phyloP scores from a whole-genome alignment of 2,113 vertebrate genomes.

The Galemys pyrenaicus region DNA sequence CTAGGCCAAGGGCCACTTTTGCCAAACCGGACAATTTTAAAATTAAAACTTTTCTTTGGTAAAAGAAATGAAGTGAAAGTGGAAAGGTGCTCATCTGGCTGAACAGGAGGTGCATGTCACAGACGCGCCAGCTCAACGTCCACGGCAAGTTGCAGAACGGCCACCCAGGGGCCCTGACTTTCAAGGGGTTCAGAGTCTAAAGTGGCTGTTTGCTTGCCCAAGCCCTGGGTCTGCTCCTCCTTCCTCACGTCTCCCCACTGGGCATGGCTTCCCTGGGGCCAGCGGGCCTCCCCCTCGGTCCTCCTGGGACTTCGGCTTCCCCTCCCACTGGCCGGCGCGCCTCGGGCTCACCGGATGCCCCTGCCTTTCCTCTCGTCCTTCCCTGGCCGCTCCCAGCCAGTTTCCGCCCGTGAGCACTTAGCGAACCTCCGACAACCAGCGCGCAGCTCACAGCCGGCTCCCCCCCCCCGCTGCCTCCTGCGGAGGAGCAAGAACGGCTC shows the following conservation, averaged over 20 bases:
- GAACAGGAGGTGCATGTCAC: neutral
- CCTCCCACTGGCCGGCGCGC: rapidly evolving
- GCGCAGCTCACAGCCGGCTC: no score
- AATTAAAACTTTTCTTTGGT: neutral
- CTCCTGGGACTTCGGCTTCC: rapidly evolving
- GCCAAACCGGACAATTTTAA: neutral
- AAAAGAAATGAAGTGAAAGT: neutral
- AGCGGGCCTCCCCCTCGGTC: rapidly evolving
- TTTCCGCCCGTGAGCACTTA: no score
- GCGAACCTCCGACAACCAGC: no score
- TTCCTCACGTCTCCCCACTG: rapidly evolving
- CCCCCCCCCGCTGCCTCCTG: no score
- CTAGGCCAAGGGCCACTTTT: neutral
- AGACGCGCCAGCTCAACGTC: no score
- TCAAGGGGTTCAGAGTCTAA: neutral
- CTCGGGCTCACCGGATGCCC: neutral
- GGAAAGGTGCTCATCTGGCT: neutral
- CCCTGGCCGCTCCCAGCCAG: neutral
- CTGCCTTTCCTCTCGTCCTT: neutral
- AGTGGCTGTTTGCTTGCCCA: neutral
- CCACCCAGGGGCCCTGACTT: rapidly evolving
- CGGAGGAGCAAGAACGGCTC: no score
- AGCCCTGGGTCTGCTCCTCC: neutral
- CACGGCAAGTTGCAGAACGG: rapidly evolving
- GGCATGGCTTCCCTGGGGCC: rapidly evolving